Evolutionary conservation across 2,113 vertebrate genomes (phyloP).

Genomic region (Mohoua ochrocephala): DNA sequence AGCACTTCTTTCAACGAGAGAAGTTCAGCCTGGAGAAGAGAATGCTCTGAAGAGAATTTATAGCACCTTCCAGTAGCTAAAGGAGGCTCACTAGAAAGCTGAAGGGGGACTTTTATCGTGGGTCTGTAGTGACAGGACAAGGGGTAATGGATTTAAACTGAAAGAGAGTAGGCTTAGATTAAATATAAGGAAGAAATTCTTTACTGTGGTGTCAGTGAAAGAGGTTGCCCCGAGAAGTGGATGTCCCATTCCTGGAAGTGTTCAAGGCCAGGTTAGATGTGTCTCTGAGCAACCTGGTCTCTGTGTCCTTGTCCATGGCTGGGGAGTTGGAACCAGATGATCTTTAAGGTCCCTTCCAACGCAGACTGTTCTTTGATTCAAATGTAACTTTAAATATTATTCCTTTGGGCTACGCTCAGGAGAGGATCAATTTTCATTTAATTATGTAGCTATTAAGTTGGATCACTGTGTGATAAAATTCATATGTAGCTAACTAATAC

Average conservation of each 20-base stretch:
- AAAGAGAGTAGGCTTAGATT: neutral
- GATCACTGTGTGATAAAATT: neutral
- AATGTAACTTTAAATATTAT: neutral
- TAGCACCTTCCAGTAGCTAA: neutral
- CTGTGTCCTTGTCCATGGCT: neutral
- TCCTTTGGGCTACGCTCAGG: neutral
- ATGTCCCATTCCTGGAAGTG: neutral
- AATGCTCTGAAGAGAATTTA: neutral
- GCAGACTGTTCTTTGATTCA: neutral
- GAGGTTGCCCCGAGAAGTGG: neutral
- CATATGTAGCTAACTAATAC: neutral
- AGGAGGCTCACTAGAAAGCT: neutral
- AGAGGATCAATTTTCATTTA: neutral
- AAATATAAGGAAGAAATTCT: neutral
- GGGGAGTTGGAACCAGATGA: neutral
- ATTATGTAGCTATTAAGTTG: neutral
- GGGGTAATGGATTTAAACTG: neutral
- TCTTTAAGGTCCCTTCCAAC: neutral
- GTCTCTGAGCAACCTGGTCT: neutral
- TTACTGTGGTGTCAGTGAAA: no score
- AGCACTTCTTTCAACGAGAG: neutral
- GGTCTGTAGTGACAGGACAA: neutral
- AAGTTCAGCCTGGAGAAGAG: neutral
- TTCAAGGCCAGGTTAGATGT: neutral
- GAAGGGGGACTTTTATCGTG: neutral